Conservation (phyloP, 2,113 vertebrate genomes). For the Pseudorasbora parva region DNA sequence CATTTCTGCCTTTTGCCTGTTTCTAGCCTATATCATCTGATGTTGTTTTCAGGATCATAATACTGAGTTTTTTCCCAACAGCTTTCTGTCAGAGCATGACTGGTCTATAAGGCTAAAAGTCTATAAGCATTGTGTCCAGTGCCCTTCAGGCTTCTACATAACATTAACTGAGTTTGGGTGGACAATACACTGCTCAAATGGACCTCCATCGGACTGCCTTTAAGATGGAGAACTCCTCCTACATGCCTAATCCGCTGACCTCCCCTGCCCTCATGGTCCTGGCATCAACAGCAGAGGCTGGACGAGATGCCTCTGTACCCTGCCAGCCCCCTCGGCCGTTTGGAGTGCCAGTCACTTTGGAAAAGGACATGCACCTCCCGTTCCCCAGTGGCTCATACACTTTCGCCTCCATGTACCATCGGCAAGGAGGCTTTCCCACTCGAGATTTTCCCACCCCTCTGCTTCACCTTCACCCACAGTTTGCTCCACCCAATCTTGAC, state of each 20-base stretch:
- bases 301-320: constrained; percentile 92
- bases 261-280: constrained; percentile 98
- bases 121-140: not conserved
- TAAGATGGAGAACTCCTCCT: constrained; percentile 99
- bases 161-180: not conserved
- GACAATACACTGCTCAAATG: constrained; percentile 72
- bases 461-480: constrained; percentile 96
- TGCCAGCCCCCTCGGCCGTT: constrained; percentile 93
- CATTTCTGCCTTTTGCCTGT: not conserved
- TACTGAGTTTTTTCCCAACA: not conserved
- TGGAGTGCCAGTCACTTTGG: constrained; percentile 89
- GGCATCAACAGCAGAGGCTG: constrained; percentile 93
- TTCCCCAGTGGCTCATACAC: constrained; percentile 97
- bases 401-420: constrained; percentile 98
- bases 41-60: not conserved
- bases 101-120: constrained; percentile 14
- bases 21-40: not conserved
- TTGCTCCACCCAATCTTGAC: constrained; percentile 93
- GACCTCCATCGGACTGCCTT: constrained; percentile 98
- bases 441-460: constrained; percentile 95
- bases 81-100: constrained; percentile 42
- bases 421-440: constrained; percentile 89
- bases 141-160: constrained; percentile 1
- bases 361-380: constrained; percentile 96
- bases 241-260: constrained; percentile 92